phyloP scores from a whole-genome alignment of 2,797 vertebrate species.

The Octomys mimax region DNA sequence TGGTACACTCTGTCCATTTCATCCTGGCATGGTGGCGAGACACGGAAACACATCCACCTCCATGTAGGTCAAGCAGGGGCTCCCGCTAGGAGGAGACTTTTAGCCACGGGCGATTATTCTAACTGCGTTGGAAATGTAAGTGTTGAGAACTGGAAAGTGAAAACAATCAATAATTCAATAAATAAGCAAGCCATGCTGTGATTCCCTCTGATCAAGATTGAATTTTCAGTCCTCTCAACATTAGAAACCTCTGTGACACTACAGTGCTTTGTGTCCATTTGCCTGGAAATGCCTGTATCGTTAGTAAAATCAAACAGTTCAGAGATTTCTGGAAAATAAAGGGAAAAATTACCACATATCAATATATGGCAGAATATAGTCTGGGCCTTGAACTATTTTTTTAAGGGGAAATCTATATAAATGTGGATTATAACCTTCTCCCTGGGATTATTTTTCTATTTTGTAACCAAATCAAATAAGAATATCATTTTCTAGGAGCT shows the following conservation, averaged over 20 bases:
- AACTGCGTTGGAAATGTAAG: neutral
- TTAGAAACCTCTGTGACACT: slow-evolving; percentile 85
- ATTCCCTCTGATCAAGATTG: slow-evolving; percentile 83
- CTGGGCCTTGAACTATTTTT: slow-evolving; percentile 81
- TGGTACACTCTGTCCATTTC: neutral
- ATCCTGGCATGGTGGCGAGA: neutral
- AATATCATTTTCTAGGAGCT: slow-evolving; percentile 53
- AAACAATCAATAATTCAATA: neutral
- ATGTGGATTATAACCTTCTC: slow-evolving; percentile 85
- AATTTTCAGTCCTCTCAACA: slow-evolving; percentile 83
- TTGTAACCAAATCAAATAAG: slow-evolving; percentile 79
- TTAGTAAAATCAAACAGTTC: slow-evolving; percentile 85
- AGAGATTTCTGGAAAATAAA: slow-evolving; percentile 81
- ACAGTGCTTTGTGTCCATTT: slow-evolving; percentile 89
- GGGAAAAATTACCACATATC: slow-evolving; percentile 78
- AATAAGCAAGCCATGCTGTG: slow-evolving; percentile 31
- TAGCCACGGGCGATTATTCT: neutral
- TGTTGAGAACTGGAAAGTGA: neutral
- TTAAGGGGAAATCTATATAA: slow-evolving; percentile 69
- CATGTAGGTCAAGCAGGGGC: neutral
- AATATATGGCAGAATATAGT: slow-evolving; percentile 75
- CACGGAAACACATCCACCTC: neutral
- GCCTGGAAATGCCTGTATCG: slow-evolving; percentile 90
- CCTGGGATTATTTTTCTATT: slow-evolving; percentile 86
- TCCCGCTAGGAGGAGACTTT: neutral